Evolutionary conservation across 2,113 vertebrate genomes (phyloP).

Genomic region (Columba janthina): DNA sequence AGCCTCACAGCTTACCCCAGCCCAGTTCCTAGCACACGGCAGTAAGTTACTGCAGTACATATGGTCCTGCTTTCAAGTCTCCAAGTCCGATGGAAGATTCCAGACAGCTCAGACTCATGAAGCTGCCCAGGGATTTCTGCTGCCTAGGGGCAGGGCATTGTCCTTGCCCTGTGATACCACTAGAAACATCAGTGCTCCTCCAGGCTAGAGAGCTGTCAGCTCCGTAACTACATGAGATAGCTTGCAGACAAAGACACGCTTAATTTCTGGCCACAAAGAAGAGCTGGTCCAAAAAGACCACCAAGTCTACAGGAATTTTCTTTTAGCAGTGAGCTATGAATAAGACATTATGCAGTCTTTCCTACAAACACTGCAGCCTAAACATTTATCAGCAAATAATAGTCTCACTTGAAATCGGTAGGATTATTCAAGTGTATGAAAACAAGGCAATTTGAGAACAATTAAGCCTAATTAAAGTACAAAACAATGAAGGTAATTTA

Average conservation of each 20-base stretch:
- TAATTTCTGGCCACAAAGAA: neutral
- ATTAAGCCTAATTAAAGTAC: neutral
- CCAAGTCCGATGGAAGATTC: neutral
- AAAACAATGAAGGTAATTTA: neutral
- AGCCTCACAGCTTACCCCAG: neutral
- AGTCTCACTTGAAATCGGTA: neutral
- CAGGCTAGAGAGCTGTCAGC: neutral
- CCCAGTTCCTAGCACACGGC: neutral
- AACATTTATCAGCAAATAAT: neutral
- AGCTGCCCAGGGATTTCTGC: neutral
- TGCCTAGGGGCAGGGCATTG: neutral
- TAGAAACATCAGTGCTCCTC: neutral
- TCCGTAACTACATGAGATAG: neutral
- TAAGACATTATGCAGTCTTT: neutral
- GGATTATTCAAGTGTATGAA: neutral
- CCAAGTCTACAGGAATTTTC: neutral
- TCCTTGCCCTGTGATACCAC: neutral
- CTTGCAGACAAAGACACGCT: neutral
- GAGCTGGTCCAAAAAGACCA: neutral
- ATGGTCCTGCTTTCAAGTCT: neutral
- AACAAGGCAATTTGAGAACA: neutral
- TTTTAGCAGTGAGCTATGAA: neutral
- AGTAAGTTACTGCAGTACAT: fast-evolving
- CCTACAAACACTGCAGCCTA: neutral
- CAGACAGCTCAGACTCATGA: neutral